A percentile compares a stretch with the other conserved stretches of the same genome.
phyloP scores from a whole-genome alignment of 2,113 vertebrate genomes.

The Scopus umbretta region DNA sequence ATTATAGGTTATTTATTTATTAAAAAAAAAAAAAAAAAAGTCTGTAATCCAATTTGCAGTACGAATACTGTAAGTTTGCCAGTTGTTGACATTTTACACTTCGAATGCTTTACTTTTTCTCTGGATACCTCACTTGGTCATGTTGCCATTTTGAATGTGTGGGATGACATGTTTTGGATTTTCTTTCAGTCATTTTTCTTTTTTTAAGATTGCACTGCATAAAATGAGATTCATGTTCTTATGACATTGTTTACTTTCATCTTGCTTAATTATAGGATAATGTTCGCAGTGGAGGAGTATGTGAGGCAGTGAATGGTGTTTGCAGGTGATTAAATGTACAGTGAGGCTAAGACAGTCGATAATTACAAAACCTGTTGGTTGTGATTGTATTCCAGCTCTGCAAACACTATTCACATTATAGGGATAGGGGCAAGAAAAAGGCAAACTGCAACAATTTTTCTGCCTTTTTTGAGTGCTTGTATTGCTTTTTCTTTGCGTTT shows the following conservation, averaged over 20 bases:
- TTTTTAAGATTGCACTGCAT: background rate
- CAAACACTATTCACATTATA: background rate
- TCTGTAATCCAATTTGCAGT: background rate
- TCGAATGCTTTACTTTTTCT: background rate
- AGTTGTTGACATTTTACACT: background rate
- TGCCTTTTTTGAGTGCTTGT: background rate
- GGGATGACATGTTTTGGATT: background rate
- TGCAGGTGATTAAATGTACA: slow-evolving; percentile 40
- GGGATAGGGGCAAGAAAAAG: background rate
- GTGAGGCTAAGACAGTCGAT: background rate
- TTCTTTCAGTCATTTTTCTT: background rate
- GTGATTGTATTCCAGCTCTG: background rate
- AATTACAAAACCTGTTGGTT: background rate
- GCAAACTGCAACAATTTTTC: background rate
- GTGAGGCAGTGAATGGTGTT: slow-evolving; percentile 19
- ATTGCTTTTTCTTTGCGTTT: background rate
- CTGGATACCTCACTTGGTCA: background rate
- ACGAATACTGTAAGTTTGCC: background rate
- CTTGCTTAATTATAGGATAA: slow-evolving; percentile 55
- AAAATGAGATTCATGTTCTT: slow-evolving; percentile 13
- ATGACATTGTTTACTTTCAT: slow-evolving; percentile 61
- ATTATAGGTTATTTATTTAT: background rate
- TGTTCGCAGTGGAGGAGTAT: slow-evolving; percentile 6
- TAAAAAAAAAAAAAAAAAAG: no score
- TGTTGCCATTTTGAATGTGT: background rate